These are phyloP conservation scores for Psophia crepitans DNA, from an alignment of 2,113 vertebrate species.

Conservation along the genomic window DNA sequence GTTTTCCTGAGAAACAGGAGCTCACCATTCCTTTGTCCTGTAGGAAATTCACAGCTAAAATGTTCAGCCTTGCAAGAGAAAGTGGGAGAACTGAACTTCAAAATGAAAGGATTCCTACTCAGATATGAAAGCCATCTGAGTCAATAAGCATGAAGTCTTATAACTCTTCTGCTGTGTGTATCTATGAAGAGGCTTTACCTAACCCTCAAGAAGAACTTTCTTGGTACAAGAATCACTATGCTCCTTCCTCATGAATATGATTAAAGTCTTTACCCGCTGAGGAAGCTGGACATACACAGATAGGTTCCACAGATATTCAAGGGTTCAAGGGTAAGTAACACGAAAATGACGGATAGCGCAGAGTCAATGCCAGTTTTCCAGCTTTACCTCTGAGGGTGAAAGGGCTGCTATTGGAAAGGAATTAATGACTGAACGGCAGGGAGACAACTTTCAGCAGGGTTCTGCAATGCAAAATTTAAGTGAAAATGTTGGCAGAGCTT, in stretches of 20 bases:
- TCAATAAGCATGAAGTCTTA: not conserved
- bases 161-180: not conserved
- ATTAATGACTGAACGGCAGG: not conserved
- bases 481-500: not conserved
- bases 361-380: not conserved
- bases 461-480: constrained; percentile 12
- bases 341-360: not conserved
- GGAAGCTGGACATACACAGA: not conserved
- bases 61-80: not conserved
- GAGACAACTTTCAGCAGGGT: not conserved
- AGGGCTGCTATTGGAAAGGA: not conserved
- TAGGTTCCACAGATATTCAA: not conserved
- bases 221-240: not conserved
- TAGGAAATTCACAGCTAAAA: not conserved
- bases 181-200: not conserved
- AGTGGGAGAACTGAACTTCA: not conserved
- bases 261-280: not conserved
- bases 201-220: not conserved
- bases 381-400: not conserved
- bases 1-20: constrained; percentile 38
- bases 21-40: not conserved
- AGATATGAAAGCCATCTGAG: not conserved
- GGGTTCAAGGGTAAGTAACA: not conserved
- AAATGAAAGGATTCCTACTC: not conserved
- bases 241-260: not conserved